Base-by-base conservation (phyloP, 2,797 vertebrate species). In the Falco berigora region DNA sequence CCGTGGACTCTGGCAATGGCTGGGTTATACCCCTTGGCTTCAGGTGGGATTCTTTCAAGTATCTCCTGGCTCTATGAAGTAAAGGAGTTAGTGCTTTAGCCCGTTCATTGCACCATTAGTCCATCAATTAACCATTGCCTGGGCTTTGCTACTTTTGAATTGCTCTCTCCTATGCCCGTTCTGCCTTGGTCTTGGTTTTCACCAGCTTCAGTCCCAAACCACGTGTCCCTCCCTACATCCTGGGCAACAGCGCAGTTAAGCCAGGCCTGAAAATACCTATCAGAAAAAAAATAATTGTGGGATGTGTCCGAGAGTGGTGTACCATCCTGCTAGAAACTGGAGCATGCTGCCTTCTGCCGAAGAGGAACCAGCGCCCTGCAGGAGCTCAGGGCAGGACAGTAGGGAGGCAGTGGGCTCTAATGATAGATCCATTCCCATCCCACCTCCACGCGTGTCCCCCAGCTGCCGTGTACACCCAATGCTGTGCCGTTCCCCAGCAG, bases 381-480 rank as follows among this genome's bases (percentile, higher is more conserved):
- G 61, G 40, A 59, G 74, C n/a, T 67, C 2, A 0, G n/a, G 46
- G 12, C 10, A 63, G n/a, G 36, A 27, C 20, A 16, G 40, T 19
- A 73, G 44, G 25, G 22, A 68, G 62, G 42, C 23, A 30, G 42
- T 1, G 9, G 16, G 14, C 34, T 55, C 34, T 10, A 24, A 2
- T 0, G 8, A 34, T 2, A 75, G 78, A 72, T 18, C 42, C 24
- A 40, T 50, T 47, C 44, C 62, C 40, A 78, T 14, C 19, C 32
- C 66, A 77, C 8, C 27, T 69, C 38, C 56, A n/a, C 12, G 2
- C 0, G 0, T 0, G 14, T 3, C 1, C 12, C 34, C 75, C 11
- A 44, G 0, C 3, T 34, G 42, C 50, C 62, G 17, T 1, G 3
- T 12, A 12, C 4, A 40, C 16, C 40, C 72, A 27, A 0, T 0